Evolutionary conservation across 1,140 invertebrate species (phyloP), one percentile per base, ranked within the genome.

Genomic region (Apocrypta bakeri): DNA sequence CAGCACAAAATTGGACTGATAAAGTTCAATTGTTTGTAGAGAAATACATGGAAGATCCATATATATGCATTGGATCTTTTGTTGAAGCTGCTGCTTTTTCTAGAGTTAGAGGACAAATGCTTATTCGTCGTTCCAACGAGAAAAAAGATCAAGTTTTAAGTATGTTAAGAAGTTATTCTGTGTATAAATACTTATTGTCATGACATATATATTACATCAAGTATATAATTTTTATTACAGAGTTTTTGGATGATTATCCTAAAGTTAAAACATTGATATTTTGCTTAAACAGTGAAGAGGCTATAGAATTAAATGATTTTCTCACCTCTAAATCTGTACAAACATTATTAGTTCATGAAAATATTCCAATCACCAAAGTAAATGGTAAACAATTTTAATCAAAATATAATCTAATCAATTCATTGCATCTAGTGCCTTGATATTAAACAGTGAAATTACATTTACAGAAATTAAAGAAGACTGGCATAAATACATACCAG

Each of bases 41-140:
- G 0, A 33, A 75, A 12, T 85, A 85, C 42, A 85, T 90, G 56
- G 37, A 85, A 27, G 82, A 89, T 85, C 89, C 90, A 2, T 90
- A 87, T 24, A 87, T 90, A 73, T 92, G 90, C 73, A 90, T 93
- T 66, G 86, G 89, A 61, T 92, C 91, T 29, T 92, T 88, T 73
- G 83, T 90, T 33, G 92, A 92, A 89, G 91, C 91, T 73, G 88
- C 88, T 66, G 87, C 87, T 69, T 88, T 84, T 68, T 82, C 83
- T 31, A 84, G 88, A 21, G 89, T 87, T n/a, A 87, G 88, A 74
- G 86, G 87, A 11, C 85, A 85, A 42, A 29, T 89, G 25, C 82
- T 86, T 7, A 74, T 89, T 31, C 33, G 86, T 4, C 61, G 77
- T 14, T 87, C 85, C 0, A 48, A 71, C 0, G 72, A 84, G 17